phyloP scores from a whole-genome alignment of 1,140 invertebrate genomes.

The Paralvinella palmiformis region DNA sequence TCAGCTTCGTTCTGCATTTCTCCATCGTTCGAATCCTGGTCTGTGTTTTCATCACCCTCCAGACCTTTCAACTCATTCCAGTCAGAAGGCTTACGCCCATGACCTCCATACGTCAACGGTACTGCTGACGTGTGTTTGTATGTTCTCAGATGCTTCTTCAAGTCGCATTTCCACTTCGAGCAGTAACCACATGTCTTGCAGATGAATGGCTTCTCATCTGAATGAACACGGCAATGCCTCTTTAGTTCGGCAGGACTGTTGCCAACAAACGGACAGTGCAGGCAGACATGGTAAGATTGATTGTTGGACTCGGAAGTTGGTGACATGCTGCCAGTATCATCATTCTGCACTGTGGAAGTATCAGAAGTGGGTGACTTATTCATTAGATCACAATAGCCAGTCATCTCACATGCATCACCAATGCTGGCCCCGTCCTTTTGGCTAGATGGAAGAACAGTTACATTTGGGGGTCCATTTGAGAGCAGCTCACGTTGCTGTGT shows the following conservation, averaged over 20 bases:
- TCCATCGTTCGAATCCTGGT: background rate
- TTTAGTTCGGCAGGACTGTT: constrained; percentile 44
- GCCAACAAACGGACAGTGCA: constrained; percentile 45
- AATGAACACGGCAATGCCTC: constrained; percentile 43
- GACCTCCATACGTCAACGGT: constrained; percentile 16
- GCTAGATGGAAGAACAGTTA: constrained; percentile 32
- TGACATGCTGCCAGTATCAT: background rate
- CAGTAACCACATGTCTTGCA: constrained; percentile 45
- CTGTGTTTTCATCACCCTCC: background rate
- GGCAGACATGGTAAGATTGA: constrained; percentile 28
- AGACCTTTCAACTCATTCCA: background rate
- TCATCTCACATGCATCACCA: background rate
- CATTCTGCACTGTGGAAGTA: background rate
- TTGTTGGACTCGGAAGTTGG: background rate
- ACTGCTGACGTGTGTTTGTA: constrained; percentile 34
- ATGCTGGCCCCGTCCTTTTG: background rate
- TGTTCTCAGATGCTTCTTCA: constrained; percentile 47
- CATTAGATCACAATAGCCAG: too few relatives aligned
- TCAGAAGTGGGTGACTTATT: background rate
- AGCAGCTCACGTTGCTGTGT: background rate
- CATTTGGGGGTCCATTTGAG: constrained; percentile 34
- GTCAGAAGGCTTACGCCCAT: constrained; percentile 12
- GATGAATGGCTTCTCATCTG: constrained; percentile 46
- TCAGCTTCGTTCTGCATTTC: background rate
- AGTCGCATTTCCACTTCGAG: constrained; percentile 48